Conservation (phyloP, 2,113 vertebrate genomes). For the Ceratotherium simum region DNA sequence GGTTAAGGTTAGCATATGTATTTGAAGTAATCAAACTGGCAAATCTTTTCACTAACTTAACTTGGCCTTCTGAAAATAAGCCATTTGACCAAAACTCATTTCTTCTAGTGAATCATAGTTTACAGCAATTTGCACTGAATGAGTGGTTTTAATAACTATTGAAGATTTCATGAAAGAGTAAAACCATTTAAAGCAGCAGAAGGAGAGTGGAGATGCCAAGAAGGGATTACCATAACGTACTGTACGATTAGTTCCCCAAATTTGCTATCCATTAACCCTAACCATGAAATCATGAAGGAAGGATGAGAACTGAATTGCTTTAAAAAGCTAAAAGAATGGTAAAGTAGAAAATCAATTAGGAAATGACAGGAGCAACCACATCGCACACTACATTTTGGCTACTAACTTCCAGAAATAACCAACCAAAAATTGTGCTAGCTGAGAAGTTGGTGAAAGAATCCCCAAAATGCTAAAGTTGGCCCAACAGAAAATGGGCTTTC, state of each 20-base stretch:
- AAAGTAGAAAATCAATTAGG: not conserved
- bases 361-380: not conserved
- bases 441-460: not conserved
- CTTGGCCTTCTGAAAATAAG: not conserved
- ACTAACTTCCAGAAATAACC: slow-evolving; percentile 42
- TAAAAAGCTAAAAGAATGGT: not conserved
- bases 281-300: slow-evolving; percentile 42
- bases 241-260: not conserved
- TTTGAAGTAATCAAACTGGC: not conserved
- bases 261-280: not conserved
- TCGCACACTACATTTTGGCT: not conserved
- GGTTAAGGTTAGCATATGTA: not conserved
- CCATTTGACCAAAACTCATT: not conserved
- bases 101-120: not conserved
- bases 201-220: not conserved
- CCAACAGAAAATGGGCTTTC: not conserved
- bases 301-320: not conserved
- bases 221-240: not conserved
- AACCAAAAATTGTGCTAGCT: slow-evolving; percentile 18
- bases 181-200: not conserved
- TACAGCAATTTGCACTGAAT: not conserved
- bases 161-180: slow-evolving; percentile 9
- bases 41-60: not conserved
- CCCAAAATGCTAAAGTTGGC: not conserved
- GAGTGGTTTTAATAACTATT: not conserved